A percentile compares a stretch with the other conserved stretches of the same genome.
These are phyloP conservation scores for Corythornis vintsioides DNA, from an alignment of 2,113 vertebrate genomes.

Conservation along the genomic window DNA sequence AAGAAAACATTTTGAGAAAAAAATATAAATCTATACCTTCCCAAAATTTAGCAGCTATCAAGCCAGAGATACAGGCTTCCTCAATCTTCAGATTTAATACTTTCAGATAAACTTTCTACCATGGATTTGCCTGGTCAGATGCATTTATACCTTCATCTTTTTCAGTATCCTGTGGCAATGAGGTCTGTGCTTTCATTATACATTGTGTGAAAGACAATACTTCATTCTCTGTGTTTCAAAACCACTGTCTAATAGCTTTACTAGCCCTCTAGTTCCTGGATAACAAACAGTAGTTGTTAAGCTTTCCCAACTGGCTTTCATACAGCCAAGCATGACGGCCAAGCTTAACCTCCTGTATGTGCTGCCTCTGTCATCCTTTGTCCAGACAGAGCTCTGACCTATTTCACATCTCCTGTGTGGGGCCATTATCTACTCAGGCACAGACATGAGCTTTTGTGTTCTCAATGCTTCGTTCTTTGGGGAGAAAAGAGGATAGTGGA, in stretches of 20 bases:
- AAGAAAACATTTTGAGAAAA: neutral
- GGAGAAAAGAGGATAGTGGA: neutral
- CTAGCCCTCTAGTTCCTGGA: neutral
- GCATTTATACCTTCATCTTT: neutral
- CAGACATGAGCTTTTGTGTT: neutral
- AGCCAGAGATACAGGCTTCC: neutral
- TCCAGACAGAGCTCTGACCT: neutral
- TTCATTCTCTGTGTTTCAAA: neutral
- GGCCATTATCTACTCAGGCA: neutral
- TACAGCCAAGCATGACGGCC: neutral
- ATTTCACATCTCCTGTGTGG: neutral
- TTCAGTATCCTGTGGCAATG: neutral
- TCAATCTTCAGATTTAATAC: neutral
- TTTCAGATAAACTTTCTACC: neutral
- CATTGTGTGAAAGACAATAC: neutral
- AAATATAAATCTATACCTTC: neutral
- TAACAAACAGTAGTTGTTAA: neutral
- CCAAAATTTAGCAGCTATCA: neutral
- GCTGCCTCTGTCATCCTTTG: neutral
- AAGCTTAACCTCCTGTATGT: rapidly evolving
- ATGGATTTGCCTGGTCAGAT: neutral
- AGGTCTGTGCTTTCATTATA: neutral
- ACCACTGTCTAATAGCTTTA: neutral
- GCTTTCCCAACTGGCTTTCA: neutral
- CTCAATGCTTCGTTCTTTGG: neutral